A percentile compares a stretch with the other conserved stretches of the same genome.
phyloP scores from a whole-genome alignment of 2,888 invertebrate species.

The Chymomyza procnemis region DNA sequence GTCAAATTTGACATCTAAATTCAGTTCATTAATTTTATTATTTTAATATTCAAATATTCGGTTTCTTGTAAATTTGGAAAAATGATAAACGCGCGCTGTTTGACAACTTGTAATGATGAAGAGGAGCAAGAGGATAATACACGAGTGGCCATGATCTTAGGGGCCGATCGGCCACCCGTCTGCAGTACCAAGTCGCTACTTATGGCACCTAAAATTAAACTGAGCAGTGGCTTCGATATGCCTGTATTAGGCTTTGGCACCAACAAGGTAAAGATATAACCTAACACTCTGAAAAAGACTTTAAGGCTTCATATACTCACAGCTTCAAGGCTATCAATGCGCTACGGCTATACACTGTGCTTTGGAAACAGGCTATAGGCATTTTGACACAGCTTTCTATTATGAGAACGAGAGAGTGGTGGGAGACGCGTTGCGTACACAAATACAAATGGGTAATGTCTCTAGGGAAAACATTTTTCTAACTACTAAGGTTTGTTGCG shows the following conservation, averaged over 20 bases:
- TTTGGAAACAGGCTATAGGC: conserved; percentile 85
- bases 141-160: conserved; percentile 40
- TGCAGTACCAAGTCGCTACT: conserved; percentile 35
- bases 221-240: neutral
- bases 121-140: conserved; percentile 41
- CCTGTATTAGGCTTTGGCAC: neutral
- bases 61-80: neutral
- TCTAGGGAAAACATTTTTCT: conserved; percentile 84
- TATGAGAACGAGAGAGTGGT: conserved; percentile 85
- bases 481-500: conserved; percentile 79
- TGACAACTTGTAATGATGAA: conserved; percentile 41
- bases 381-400: conserved; percentile 82
- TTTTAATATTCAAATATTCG: neutral
- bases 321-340: conserved; percentile 13
- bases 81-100: conserved; percentile 48
- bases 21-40: neutral
- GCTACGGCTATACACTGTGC: conserved; percentile 82
- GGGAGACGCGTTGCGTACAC: conserved; percentile 82
- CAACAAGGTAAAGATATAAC: neutral
- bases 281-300: neutral
- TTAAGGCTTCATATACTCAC: neutral
- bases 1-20: too few species aligned
- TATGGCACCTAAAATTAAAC: neutral
- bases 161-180: conserved; percentile 38
- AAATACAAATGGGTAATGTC: conserved; percentile 82